These are phyloP conservation scores for Zosterops lateralis DNA, from an alignment of 2,113 vertebrate genomes.

Conservation along the genomic window DNA sequence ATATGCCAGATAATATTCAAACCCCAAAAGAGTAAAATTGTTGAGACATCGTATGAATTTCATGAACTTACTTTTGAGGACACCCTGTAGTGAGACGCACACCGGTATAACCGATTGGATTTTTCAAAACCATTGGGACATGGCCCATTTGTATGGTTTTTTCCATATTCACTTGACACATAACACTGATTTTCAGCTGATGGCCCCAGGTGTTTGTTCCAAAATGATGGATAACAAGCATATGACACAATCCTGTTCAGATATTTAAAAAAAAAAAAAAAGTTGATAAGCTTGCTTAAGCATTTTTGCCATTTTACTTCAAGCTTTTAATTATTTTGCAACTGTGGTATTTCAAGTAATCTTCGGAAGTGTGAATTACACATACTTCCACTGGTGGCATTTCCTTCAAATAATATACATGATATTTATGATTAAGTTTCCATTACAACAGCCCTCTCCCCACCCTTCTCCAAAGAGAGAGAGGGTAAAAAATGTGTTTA, in stretches of 20 bases:
- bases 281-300: background rate
- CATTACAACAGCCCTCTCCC: background rate
- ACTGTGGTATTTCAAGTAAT: background rate
- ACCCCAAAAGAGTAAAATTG: background rate
- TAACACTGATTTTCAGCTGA: conserved; percentile 53
- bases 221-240: conserved; percentile 76
- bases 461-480: background rate
- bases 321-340: background rate
- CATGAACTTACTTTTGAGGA: conserved; percentile 74
- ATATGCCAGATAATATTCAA: background rate
- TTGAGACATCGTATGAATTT: background rate
- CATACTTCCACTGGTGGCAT: background rate
- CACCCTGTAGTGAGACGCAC: conserved; percentile 73
- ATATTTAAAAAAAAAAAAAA: background rate
- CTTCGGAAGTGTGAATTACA: background rate
- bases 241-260: conserved; percentile 75
- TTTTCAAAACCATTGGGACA: conserved; percentile 74
- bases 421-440: background rate
- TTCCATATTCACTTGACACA: conserved; percentile 68
- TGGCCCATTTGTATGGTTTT: conserved; percentile 64
- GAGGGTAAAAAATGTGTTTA: background rate
- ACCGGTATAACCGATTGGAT: conserved; percentile 73
- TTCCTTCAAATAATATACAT: background rate
- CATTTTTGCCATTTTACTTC: background rate
- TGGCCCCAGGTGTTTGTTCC: conserved; percentile 37